Percentiles rank a stretch among this genome's conserved stretches.
Evolutionary conservation across 2,888 invertebrate species (phyloP).

Genomic region (Steromphala cineraria): DNA sequence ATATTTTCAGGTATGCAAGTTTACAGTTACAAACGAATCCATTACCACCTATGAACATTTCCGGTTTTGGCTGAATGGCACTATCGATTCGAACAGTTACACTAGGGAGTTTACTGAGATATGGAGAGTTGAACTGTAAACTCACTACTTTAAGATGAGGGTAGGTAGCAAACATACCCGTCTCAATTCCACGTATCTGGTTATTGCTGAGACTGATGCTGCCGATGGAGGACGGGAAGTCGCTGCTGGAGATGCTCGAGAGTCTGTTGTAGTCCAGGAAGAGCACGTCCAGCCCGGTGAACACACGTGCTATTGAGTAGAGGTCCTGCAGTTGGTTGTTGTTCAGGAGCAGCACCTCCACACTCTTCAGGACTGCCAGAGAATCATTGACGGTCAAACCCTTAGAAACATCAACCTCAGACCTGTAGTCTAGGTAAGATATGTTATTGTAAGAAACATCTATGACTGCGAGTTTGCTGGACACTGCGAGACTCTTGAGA

Average conservation of each 20-base stretch:
- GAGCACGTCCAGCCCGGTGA: not conserved
- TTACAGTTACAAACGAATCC: conserved; percentile 29
- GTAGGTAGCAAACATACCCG: conserved; percentile 27
- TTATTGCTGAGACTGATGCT: not conserved
- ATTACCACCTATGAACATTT: conserved; percentile 21
- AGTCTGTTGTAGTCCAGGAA: conserved; percentile 1
- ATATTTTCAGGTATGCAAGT: conserved; percentile 37
- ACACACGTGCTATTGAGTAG: not conserved
- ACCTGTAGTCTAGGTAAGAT: not conserved
- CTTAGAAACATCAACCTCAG: not conserved
- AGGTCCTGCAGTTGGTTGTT: not conserved
- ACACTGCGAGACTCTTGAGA: conserved; percentile 8
- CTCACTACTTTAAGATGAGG: not conserved
- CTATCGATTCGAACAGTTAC: not conserved
- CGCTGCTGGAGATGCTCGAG: not conserved
- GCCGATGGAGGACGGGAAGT: not conserved
- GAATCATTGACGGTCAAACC: not conserved
- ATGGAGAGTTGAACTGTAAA: not conserved
- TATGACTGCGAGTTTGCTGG: conserved; percentile 11
- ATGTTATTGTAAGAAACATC: conserved; percentile 32
- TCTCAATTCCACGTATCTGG: conserved; percentile 3
- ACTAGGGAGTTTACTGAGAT: not conserved
- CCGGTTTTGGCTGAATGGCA: conserved; percentile 24
- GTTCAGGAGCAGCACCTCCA: not conserved
- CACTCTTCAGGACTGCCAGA: not conserved